A percentile compares a stretch with the other conserved stretches of the same genome.
Conservation (phyloP, 2,113 vertebrate species). For the Geococcyx californianus region DNA sequence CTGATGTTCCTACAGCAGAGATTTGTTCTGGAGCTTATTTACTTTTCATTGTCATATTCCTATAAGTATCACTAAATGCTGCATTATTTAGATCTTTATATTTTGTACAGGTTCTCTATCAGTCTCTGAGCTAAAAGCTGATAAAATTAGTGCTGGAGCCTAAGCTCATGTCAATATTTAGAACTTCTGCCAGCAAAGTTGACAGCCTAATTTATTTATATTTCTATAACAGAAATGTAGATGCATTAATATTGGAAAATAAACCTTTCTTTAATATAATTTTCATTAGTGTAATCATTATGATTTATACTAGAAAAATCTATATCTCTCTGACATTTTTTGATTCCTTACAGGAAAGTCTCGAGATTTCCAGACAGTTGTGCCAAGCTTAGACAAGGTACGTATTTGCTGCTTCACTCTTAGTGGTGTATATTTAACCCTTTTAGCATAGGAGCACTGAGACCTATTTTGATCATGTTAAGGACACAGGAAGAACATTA, state of each 20-base stretch:
- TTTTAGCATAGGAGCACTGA: not conserved
- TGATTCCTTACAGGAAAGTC: not conserved
- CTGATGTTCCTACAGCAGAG: not conserved
- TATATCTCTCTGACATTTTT: not conserved
- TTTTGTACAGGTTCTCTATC: not conserved
- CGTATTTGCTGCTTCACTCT: not conserved
- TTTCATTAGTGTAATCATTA: not conserved
- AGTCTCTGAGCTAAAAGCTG: not conserved
- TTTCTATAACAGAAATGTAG: not conserved
- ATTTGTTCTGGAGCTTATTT: not conserved
- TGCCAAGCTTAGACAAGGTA: not conserved
- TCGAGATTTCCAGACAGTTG: not conserved
- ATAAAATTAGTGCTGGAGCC: not conserved
- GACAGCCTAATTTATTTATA: not conserved
- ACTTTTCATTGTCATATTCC: not conserved
- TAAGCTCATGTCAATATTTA: not conserved
- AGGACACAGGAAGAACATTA: not conserved
- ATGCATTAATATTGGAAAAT: not conserved
- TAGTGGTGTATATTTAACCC: not conserved
- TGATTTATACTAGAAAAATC: not conserved
- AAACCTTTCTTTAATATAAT: not conserved
- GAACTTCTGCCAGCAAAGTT: not conserved
- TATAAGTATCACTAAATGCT: not conserved
- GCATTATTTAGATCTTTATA: not conserved
- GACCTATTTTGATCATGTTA: not conserved